These are phyloP conservation scores for Entomyzon cyanotis DNA, from an alignment of 2,113 vertebrate species.

Conservation along the genomic window DNA sequence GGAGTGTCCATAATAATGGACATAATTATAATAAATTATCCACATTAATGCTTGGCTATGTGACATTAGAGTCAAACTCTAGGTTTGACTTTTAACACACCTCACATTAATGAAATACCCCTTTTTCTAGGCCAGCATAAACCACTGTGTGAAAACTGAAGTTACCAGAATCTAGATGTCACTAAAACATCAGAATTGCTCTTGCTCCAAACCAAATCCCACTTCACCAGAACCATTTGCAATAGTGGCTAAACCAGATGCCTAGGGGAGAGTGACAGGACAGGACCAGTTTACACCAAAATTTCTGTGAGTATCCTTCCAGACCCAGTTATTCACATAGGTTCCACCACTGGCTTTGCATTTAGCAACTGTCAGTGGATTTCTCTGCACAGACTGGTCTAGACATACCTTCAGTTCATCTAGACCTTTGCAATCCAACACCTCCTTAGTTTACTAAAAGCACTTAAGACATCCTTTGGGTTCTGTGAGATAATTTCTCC, in stretches of 20 bases:
- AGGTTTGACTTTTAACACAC: neutral
- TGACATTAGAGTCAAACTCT: neutral
- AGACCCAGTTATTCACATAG: neutral
- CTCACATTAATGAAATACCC: neutral
- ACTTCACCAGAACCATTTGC: neutral
- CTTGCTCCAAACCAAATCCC: neutral
- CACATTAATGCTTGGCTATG: neutral
- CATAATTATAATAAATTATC: too few species aligned
- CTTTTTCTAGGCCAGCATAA: neutral
- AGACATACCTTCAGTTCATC: rapidly evolving
- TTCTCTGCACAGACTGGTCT: neutral
- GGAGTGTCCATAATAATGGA: too few species aligned
- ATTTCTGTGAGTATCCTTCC: neutral
- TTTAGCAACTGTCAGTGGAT: neutral
- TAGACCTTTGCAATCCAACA: neutral
- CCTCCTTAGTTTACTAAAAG: neutral
- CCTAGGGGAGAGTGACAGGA: neutral
- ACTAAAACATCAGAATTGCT: neutral
- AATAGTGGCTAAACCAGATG: neutral
- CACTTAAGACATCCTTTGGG: neutral
- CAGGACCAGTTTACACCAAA: neutral
- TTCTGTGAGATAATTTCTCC: neutral
- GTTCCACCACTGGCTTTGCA: neutral
- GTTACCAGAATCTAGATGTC: neutral
- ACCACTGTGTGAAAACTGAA: neutral